Base-by-base conservation (phyloP, 2,113 vertebrate genomes). In the Ophthalmolycus amberensis region DNA sequence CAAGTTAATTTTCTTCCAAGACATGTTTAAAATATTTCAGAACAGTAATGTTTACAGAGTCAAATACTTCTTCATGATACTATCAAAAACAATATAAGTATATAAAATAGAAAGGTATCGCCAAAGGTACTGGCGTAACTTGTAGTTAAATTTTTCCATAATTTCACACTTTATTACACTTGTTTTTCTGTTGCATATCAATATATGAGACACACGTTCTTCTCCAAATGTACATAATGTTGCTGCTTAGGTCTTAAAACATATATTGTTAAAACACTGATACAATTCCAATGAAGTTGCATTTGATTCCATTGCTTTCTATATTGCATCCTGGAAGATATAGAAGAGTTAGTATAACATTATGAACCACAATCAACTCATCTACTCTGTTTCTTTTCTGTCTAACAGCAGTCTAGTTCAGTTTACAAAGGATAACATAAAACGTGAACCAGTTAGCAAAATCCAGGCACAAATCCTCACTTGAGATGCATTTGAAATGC, bases 111-210 rank as follows among this genome's bases (percentile, higher is more conserved):
- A 25, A 40, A n/a, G 3, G 4, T 32, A 34, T 6, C 25, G 4
- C 7, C 32, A 40, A 2, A n/a, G 16, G 18, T n/a, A 34, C 50
- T 22, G 16, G 22, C 22, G 3, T 29, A 16, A 75, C 6, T 22
- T 66, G 10, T 20, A 5, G 34, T 56, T 44, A 14, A 0, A 42
- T 65, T 8, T 46, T 63, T n/a, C 22, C 10, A 42, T 34, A 3
- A 4, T 48, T 34, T 34, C 6, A 32, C 8, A 59, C 5, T 59
- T 27, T 1, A 27, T 8, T 6, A 22, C 18, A 60, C 2, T 64
- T 6, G 7, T 16, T 60, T 81, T 52, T 67, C 71, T 75, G 25
- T 34, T 68, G 64, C 18, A 76, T 8, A 64, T 20, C 9, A 56
- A 54, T 16, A 42, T 44, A 1, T 27, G 20, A 52, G 16, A 10